Base-by-base conservation (phyloP, 30 jellyfish, hydroid and myxozoan genomes). In the Catostylus mosaicus region DNA sequence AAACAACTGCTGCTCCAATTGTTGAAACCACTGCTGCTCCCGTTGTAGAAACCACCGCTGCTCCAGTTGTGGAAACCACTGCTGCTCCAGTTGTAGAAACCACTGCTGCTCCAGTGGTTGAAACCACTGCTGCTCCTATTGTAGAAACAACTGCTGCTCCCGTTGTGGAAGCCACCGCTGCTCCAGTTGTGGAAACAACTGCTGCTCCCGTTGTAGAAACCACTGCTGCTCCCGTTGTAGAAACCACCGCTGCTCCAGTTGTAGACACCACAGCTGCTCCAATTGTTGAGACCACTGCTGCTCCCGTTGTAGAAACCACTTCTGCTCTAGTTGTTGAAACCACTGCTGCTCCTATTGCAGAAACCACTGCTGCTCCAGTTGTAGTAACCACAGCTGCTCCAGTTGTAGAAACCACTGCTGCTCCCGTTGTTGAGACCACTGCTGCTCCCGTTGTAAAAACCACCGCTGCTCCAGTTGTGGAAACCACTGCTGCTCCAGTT, bases 81-180 rank as follows among this genome's bases (percentile, higher is more conserved):
- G 85, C 67, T 46, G 85, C 77, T 12, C 92, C 92, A 36, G 87
- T 51, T 52, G 75, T 67, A 19, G 86, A 82, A 50, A 69, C 85
- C 2, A 82, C 92, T 4, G 92, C 71, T 67, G 92, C 85, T 24
- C 92, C 92, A 36, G 86, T 47, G 46, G 92, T 35, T 0, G 90
- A 63, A 63, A 62, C 90, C 6, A 62, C 82, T 18, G 90, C 83
- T 62, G 82, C 90, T 36, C 82, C 72, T 20, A 66, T 65, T 23
- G 40, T 65, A 0, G 77, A 52, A 26, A 68, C 90, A 1, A 43
- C 82, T 1, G 90, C 80, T 51, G 87, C 66, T 2, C 63, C 90
- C 37, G 51, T 52, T 24, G 83, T 64, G 40, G 83, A 61, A 35
- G 47, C 82, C 34, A 79, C 90, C 59, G 90, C 75, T 18, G 82